phyloP scores from a whole-genome alignment of 2,888 invertebrate genomes.

The Venusia cambrica region DNA sequence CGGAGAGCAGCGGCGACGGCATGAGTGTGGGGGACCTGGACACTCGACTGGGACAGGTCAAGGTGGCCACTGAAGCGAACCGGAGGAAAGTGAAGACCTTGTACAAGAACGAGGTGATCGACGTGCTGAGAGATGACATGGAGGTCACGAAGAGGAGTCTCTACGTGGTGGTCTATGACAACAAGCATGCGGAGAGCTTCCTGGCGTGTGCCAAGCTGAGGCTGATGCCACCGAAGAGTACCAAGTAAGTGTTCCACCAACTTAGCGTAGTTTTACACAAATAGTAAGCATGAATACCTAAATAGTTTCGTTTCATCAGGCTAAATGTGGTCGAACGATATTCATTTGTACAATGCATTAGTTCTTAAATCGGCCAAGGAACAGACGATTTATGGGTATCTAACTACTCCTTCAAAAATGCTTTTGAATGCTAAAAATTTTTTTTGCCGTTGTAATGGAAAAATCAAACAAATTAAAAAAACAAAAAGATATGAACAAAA shows the following conservation, averaged over 20 bases:
- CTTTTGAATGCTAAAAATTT: too few species aligned
- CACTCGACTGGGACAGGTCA: conserved; percentile 86
- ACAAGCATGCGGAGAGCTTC: conserved; percentile 87
- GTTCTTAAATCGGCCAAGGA: too few species aligned
- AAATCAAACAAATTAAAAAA: too few species aligned
- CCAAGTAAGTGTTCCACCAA: conserved; percentile 90
- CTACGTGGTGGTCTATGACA: conserved; percentile 91
- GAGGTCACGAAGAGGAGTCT: conserved; percentile 88
- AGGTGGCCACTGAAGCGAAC: conserved; percentile 84
- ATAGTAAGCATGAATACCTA: too few species aligned
- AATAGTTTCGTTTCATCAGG: too few species aligned
- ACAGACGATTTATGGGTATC: too few species aligned
- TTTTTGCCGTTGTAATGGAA: too few species aligned
- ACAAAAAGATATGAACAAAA: too few species aligned
- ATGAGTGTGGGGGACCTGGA: conserved; percentile 91
- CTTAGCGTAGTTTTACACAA: too few species aligned
- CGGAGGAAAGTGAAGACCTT: conserved; percentile 78
- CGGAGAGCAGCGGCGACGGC: conserved; percentile 85
- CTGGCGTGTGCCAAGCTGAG: conserved; percentile 91
- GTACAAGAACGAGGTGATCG: conserved; percentile 86
- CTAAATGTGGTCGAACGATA: too few species aligned
- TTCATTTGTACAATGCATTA: too few species aligned
- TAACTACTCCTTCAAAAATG: too few species aligned
- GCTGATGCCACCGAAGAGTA: conserved; percentile 82
- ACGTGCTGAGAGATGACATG: conserved; percentile 86